A percentile compares a stretch with the other conserved stretches of the same genome.
Conservation (phyloP, 2,888 invertebrate species). For the Spodoptera littoralis region DNA sequence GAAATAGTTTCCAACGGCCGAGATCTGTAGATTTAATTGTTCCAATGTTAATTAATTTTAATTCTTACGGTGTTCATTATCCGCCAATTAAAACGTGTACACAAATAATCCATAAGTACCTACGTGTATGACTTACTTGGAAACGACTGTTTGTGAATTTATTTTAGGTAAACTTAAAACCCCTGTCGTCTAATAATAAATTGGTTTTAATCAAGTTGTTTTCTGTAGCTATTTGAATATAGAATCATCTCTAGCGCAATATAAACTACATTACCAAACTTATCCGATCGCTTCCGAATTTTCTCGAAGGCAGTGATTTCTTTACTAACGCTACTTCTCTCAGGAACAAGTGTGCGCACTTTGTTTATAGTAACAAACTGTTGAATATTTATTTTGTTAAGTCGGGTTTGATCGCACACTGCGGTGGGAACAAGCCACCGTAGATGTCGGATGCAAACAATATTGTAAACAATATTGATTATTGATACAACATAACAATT, state of each 20-base stretch:
- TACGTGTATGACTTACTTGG: too few species aligned
- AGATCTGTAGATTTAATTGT: conserved; percentile 55
- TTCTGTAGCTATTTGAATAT: background rate
- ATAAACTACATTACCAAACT: background rate
- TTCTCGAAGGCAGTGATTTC: conserved; percentile 12
- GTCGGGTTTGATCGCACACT: conserved; percentile 82
- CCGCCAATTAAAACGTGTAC: conserved; percentile 41
- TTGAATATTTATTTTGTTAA: conserved; percentile 88
- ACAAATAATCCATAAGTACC: conserved; percentile 3
- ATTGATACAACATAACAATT: conserved; percentile 58
- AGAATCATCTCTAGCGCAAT: background rate
- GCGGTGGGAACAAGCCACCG: conserved; percentile 77
- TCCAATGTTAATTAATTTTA: conserved; percentile 55
- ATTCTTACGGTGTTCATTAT: conserved; percentile 39
- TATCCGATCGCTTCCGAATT: background rate
- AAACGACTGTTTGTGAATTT: too few species aligned
- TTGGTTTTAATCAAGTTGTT: too few species aligned
- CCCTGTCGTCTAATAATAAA: too few species aligned
- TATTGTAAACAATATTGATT: conserved; percentile 66
- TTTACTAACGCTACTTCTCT: conserved; percentile 62
- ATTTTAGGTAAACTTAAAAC: too few species aligned
- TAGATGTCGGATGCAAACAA: conserved; percentile 67
- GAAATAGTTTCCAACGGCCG: conserved; percentile 45
- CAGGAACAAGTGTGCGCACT: conserved; percentile 77
- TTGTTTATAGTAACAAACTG: conserved; percentile 84